Base-by-base conservation (phyloP, 2,888 invertebrate genomes). In the Cheilosia vernalis region DNA sequence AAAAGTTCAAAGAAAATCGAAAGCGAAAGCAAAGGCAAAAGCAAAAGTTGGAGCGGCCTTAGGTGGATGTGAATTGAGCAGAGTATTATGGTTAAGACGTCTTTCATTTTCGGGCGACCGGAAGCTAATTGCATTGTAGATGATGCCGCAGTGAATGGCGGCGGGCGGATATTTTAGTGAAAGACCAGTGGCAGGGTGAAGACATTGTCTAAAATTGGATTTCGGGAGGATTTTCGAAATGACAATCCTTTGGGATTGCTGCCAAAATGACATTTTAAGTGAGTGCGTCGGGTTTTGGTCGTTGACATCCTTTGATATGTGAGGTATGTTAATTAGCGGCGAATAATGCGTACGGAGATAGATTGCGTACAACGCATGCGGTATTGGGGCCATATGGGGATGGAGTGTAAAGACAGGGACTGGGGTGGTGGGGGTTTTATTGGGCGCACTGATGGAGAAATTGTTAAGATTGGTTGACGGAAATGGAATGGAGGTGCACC, bases 1-100 rank as follows among this genome's bases (percentile, higher is more conserved):
- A 74, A 33, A 74, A 74, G 69, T 69, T 84, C 74, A 84, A 84
- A 80, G 80, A 70, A 84, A 80, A 80, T 84, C 66, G 80, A 84
- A 80, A 80, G 80, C 63, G 74, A 84, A 69, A 63, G 56, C 27
- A 27, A 27, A 27, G 27, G 51, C 58, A 42, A 60, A 58, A 55
- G 53, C 61, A 70, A 40, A 66, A 66, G 37, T 61, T 51, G 53
- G 7, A 17, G 72, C 51, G 17, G 24, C 9, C 60, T 47, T 42
- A 53, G 42, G n/a, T 30, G n/a, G 33, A 40, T 44, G 61, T 19
- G 55, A 37, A 42, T 27, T 37, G 37, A 37, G 37, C 13, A 4
- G 2, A 13, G 27, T 44, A 17, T 58, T 13, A 24, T 55, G 49
- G 55, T 63, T 55, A 55, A 63, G 69, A 47, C 37, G 58, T 76